Evolutionary conservation across 2,888 invertebrate genomes (phyloP), one percentile per base, ranked within the genome.

Genomic region (Dimorphilus gyrociliatus): DNA sequence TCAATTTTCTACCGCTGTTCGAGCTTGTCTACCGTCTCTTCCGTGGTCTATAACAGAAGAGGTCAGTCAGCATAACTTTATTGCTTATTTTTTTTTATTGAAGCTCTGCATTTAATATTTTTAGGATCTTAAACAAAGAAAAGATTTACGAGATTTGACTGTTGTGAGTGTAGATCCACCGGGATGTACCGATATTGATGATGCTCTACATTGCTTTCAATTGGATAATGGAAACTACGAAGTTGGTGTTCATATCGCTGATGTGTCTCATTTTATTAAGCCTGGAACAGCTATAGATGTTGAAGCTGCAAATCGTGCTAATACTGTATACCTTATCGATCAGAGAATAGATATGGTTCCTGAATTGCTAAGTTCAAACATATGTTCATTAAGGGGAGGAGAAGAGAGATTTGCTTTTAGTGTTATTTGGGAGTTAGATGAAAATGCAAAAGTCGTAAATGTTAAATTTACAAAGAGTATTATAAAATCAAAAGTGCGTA

Each of bases 111-210:
- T n/a, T n/a, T n/a, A n/a, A n/a, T n/a, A n/a, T 26, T 32, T 30
- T 3, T 25, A 60, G 57, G 56, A 60, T 26, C 37, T 76, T 36
- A 70, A 71, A 15, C 73, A 73, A 45, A 72, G 94, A 15, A 74
- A 73, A 7, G 90, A 97, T 59, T 67, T 97, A 1, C 74, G 92
- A 8, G 70, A 80, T 32, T 57, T 86, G 3, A 74, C 75, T 48
- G 75, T 97, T 25, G 94, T 90, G 53, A 90, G 88, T 0, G 90
- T 94, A 1, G 92, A 94, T 69, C 94, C 94, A 2, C 86, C 88
- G 0, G 94, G 94, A 0, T 97, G 94, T 60, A 97, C 94, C 0
- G 97, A 97, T 59, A 94, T 97, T 40, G 97, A 97, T 56, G 97
- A 97, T 61, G 94, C 97, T 0, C 64, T 97, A 2, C 97, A 97